Base-by-base conservation (phyloP, 1,140 invertebrate species). In the Aricia agestis region DNA sequence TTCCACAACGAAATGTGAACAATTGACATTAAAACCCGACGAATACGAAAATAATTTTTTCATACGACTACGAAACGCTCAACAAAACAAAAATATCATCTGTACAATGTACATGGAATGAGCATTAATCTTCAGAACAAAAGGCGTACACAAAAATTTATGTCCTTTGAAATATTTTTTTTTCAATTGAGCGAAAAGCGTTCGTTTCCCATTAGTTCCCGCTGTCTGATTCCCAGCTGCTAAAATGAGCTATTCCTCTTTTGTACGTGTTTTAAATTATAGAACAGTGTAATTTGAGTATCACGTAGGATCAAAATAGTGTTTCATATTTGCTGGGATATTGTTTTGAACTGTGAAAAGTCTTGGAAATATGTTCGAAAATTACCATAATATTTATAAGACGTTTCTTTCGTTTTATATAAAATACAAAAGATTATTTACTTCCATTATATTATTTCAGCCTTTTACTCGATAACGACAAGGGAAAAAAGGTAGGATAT, bases 111-210 rank as follows among this genome's bases (percentile, higher is more conserved):
- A 58, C 72, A 74, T 70, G 73, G 69, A 75, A 77, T 76, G 74
- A 68, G 66, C 76, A 73, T 74, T 79, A 73, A 76, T 79, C 72
- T 69, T 59, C 57, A 69, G 73, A 75, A 77, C 76, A 79, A 79
- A 74, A 63, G 69, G 69, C 66, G 52, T 75, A 70, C 74, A 72
- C 72, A 74, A 72, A 79, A 79, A 79, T 79, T 79, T 77, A 79
- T 77, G 76, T 74, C 72, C 67, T 70, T 72, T 66, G 75, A 76
- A 80, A 76, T 78, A 76, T 75, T 81, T 82, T 81, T 81, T 81
- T 82, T 82, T 78, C 78, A 82, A 82, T 82, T 80, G 79, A 67
- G 75, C 78, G 75, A 78, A 81, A 77, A 79, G 72, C 73, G 69
- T 68, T 7, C 36, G 36, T 72, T 77, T 79, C 76, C 78, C 82